Base-by-base conservation (phyloP, 2,113 vertebrate genomes). In the Anarrhichthys ocellatus region DNA sequence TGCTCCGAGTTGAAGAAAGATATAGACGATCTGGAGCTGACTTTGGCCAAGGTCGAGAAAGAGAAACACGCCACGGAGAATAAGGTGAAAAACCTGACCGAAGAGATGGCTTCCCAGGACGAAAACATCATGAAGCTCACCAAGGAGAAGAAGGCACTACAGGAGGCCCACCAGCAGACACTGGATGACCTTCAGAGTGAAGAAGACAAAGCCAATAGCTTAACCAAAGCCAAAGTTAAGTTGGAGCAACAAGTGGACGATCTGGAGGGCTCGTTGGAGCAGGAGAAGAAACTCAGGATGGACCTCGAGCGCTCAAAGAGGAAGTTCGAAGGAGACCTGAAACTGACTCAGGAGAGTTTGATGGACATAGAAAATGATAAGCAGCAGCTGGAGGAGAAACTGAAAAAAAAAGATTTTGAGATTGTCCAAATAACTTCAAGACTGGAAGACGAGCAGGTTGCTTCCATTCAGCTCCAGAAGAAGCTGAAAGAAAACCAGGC, bases 121-220 rank as follows among this genome's bases (percentile, higher is more conserved):
- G 97, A 98, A 76, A 97, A 91, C 88, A 97, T 99, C 0, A 90
- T 87, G 90, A 99, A 97, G 84, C 93, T 99, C 73, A 96, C 95
- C n/a, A 99, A 97, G 84, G 97, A 99, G 89, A 99, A 99, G 92
- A 98, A 96, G 75, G 96, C 96, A 5, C 94, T 99, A 17, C 97
- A 99, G 78, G 98, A 99, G 81, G 96, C 97, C 63, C 98, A 99
- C 78, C 98, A 99, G 93, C 97, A 99, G 87, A 92, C 96, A 0
- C 94, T 99, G 80, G 98, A 99, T 44, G 98, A 99, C 91, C 95
- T 99, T 10, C 98, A 99, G 90, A 97, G 96, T 0, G 98, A 99
- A 74, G 97, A 99, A 13, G 97, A 99, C 91, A 99, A 99, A 58
- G 97, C 94, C 88, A 99, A 99, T 87, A 96, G 95, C 9, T 73